Evolutionary conservation across 2,113 vertebrate genomes (phyloP), one percentile per base, ranked within the genome.

Genomic region (Rhagologus leucostigma): DNA sequence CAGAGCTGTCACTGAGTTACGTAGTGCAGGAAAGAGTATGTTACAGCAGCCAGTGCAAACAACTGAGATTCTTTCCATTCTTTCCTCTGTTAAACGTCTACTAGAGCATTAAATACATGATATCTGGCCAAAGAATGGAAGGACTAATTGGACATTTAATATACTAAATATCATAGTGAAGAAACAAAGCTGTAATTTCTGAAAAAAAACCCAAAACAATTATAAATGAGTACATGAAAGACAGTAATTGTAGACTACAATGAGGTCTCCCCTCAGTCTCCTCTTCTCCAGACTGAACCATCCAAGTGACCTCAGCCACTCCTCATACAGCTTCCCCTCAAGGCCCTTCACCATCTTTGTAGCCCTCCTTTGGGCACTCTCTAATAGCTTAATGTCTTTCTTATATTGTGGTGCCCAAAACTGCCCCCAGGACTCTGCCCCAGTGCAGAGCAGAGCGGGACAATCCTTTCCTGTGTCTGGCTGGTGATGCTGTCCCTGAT

Each of bases 191-290:
- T 53, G 3, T 19, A 53, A 49, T 49, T 8, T 57, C 21, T 47
- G 3, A 0, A 42, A 39, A 9, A 76, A 32, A 32, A 5, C n/a
- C n/a, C n/a, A n/a, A n/a, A 47, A 27, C 9, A 44, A 10, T 10
- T 63, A 10, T 30, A 68, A 81, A 77, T 32, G 23, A 55, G 4
- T 35, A 59, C 16, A 37, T 60, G 53, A 35, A 49, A 80, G 33
- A 49, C 2, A 63, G 12, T 30, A 62, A 55, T 37, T 67, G 23
- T 24, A 59, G 15, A 44, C 6, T 24, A 7, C 52, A n/a, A 1
- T n/a, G 69, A 39, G 20, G 10, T 52, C 7, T 46, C 6, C 5
- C 2, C 13, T 33, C 33, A 29, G 23, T 23, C 44, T 52, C 16
- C 20, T 49, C 30, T 41, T 39, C 19, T 70, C 10, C 11, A 52